Conservation (phyloP, 64 coral and sea anemone species). For the Porites australiensis region DNA sequence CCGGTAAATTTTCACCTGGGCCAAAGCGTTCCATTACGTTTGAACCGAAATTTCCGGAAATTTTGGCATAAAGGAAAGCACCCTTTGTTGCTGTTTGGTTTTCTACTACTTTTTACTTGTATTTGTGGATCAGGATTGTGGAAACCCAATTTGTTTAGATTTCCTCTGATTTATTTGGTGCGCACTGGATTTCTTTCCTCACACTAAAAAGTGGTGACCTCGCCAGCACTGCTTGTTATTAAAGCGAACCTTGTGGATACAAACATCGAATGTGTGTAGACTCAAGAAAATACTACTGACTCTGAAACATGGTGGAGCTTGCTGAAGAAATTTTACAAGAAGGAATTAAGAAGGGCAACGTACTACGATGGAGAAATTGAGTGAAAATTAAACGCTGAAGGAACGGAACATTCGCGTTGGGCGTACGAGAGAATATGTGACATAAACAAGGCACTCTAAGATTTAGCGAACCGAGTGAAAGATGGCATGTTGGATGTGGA, state of each 20-base stretch:
- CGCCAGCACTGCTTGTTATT: background rate
- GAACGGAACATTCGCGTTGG: conserved; percentile 14
- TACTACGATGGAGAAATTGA: conserved; percentile 12
- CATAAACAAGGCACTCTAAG: conserved; percentile 26
- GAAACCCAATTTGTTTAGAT: background rate
- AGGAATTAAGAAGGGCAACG: conserved; percentile 15
- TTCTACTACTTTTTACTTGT: no score
- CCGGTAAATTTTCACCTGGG: no score
- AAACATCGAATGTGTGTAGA: background rate
- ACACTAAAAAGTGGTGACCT: conserved; percentile 53
- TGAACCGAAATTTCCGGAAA: no score
- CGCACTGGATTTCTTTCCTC: background rate
- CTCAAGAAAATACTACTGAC: no score
- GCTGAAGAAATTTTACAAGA: background rate
- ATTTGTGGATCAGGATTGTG: no score
- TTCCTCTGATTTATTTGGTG: background rate
- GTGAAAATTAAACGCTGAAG: conserved; percentile 1
- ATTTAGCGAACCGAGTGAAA: conserved; percentile 12
- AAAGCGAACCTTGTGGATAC: background rate
- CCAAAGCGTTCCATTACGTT: no score
- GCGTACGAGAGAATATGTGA: conserved; percentile 26
- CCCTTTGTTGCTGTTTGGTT: no score
- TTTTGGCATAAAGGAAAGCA: no score
- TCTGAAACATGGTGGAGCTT: conserved; percentile 28
- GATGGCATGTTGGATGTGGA: conserved; percentile 33